Base-by-base conservation (phyloP, 1,140 invertebrate species). In the Dryas iulia region DNA sequence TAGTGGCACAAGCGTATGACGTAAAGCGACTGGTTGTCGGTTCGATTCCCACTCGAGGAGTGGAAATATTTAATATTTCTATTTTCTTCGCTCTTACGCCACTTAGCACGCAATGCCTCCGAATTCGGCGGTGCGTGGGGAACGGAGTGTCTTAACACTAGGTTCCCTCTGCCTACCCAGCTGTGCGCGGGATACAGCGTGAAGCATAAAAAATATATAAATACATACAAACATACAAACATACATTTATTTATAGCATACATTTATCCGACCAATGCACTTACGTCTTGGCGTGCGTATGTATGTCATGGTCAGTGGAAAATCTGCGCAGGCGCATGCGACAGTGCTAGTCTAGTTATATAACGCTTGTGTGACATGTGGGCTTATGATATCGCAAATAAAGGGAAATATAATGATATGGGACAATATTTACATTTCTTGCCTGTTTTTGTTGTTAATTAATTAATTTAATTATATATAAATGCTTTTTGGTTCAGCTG, bases 271-370 rank as follows among this genome's bases (percentile, higher is more conserved):
- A 52, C 65, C 33, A 71, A 52, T 66, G 69, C 64, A 71, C 69
- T 71, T 61, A 65, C 52, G 54, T 33, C 63, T 58, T 63, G 60
- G 60, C 62, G 52, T 65, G 24, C n/a, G 59, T 56, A 56, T 64
- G 60, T 69, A 28, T 69, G 67, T 69, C 67, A 69, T 54, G 67
- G 67, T 35, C 68, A 62, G 59, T 62, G 68, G 68, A 69, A 69
- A 69, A 69, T 69, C 60, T 59, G 60, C 61, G 61, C 68, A 52
- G 11, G 23, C 56, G 35, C 60, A 62, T 39, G 21, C 39, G 59
- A 39, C 59, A 61, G 23, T 61, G 26, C 60, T 63, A 63, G 39
- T 26, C 26, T 59, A 28, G 57, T 31, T 59, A 28, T 56, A 56
- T 25, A 56, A 25, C n/a, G 53, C 3, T 23, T 56, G 12, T n/a